These are phyloP conservation scores for Rhinella marina DNA, from an alignment of 2,797 vertebrate species.

Conservation along the genomic window DNA sequence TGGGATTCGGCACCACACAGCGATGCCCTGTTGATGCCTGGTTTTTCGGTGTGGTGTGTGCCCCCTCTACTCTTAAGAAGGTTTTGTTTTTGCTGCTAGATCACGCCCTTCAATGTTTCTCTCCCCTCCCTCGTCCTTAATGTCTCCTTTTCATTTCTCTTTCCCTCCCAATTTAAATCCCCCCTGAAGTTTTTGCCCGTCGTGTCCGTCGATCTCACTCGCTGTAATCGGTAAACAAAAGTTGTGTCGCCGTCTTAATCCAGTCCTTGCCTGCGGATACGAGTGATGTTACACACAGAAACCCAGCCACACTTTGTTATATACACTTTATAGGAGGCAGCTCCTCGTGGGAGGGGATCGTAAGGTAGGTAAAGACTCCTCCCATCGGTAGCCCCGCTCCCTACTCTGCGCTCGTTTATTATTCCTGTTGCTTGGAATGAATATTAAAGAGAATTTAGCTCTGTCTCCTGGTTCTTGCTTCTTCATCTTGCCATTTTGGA, in stretches of 20 bases:
- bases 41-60: neutral
- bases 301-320: slow-evolving; percentile 24
- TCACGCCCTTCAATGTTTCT: neutral
- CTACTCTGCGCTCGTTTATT: slow-evolving; percentile 54
- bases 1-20: neutral
- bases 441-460: slow-evolving; percentile 62
- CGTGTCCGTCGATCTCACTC: neutral
- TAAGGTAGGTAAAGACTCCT: slow-evolving; percentile 1
- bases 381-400: slow-evolving; percentile 1
- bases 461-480: neutral
- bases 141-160: slow-evolving; percentile 36
- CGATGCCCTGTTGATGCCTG: slow-evolving; percentile 30
- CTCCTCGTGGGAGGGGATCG: slow-evolving; percentile 36
- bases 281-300: neutral
- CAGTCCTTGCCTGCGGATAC: slow-evolving; percentile 2
- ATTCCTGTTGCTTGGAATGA: slow-evolving; percentile 62
- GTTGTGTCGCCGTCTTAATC: neutral
- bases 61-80: slow-evolving; percentile 16
- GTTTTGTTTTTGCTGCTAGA: slow-evolving; percentile 53
- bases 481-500: neutral
- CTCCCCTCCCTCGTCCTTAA: neutral
- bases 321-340: slow-evolving; percentile 36
- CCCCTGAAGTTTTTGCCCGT: neutral
- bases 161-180: neutral
- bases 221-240: neutral